Evolutionary conservation across 1,140 invertebrate species (phyloP).

Genomic region (Gonatopus flavifemur): DNA sequence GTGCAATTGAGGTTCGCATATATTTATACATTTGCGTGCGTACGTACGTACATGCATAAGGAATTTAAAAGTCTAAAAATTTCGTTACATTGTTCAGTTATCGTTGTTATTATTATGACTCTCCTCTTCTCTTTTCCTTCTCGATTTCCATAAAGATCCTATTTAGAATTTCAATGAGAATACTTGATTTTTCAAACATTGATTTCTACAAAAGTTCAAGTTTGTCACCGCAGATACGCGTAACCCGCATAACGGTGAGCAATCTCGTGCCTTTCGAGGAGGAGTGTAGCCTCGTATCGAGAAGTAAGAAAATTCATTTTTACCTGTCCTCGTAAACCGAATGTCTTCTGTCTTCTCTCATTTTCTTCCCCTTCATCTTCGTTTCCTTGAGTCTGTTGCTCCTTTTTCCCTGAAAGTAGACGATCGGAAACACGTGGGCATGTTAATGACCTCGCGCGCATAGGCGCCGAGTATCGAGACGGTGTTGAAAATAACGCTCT

Average conservation of each 20-base stretch:
- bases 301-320: not conserved
- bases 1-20: too few species aligned
- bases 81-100: not conserved
- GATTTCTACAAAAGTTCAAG: slow-evolving; percentile 3
- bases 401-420: not conserved
- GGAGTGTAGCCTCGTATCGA: not conserved
- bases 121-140: not conserved
- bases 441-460: slow-evolving; percentile 15
- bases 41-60: too few species aligned
- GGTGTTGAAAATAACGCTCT: too few species aligned
- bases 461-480: too few species aligned
- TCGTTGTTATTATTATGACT: not conserved
- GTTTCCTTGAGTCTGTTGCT: too few species aligned
- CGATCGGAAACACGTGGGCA: slow-evolving; percentile 11
- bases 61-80: too few species aligned
- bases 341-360: too few species aligned
- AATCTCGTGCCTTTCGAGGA: not conserved
- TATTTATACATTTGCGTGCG: too few species aligned
- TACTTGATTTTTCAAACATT: slow-evolving; percentile 8
- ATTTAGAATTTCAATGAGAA: too few species aligned
- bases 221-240: not conserved
- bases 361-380: not conserved
- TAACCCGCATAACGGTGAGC: not conserved
- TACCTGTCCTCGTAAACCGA: not conserved
- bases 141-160: too few species aligned